Base-by-base conservation (phyloP, 2,888 invertebrate species). In the Drosophila histrio region DNA sequence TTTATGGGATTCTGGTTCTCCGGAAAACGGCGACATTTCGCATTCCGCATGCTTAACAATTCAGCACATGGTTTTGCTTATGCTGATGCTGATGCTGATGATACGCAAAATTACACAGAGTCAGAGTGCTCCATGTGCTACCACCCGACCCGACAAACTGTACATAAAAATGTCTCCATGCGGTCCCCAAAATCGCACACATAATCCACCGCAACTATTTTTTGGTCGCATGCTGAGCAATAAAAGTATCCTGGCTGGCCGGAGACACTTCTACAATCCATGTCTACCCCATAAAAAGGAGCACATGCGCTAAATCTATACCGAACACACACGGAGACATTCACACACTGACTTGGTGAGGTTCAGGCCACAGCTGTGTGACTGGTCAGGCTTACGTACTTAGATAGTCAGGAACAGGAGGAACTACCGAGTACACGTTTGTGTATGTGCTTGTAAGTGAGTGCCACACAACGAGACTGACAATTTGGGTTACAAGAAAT, bases 141-240 rank as follows among this genome's bases (percentile, higher is more conserved):
- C n/a, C 47, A 21, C 6, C 8, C 19, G 38, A 36, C 52, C 28
- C 22, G 15, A 52, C 41, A 59, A 59, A 22, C 50, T 68, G 60
- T 71, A 63, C 68, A 81, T 81, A 71, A 79, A 81, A 82, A 67
- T 69, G 68, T 77, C 80, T 64, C 61, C 56, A 68, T 66, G 72
- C 44, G 57, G 61, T 50, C 26, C 67, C 43, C 34, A 56, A 60
- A 78, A 76, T 77, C 87, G 70, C 81, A 80, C 87, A 84, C 82
- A 71, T 77, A 86, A 83, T 83, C 87, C 75, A 83, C 82, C 82
- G 64, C 87, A 83, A 82, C 77, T 86, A 82, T 73, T 81, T 87
- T 80, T 84, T 87, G 71, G 81, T 72, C 72, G 78, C 87, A 69
- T 73, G 84, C 82, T 81, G 87, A 36, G 82, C 82, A 83, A 83